Evolutionary conservation across 2,113 vertebrate genomes (phyloP), one percentile per base, ranked within the genome.

Genomic region (Gavia stellata): DNA sequence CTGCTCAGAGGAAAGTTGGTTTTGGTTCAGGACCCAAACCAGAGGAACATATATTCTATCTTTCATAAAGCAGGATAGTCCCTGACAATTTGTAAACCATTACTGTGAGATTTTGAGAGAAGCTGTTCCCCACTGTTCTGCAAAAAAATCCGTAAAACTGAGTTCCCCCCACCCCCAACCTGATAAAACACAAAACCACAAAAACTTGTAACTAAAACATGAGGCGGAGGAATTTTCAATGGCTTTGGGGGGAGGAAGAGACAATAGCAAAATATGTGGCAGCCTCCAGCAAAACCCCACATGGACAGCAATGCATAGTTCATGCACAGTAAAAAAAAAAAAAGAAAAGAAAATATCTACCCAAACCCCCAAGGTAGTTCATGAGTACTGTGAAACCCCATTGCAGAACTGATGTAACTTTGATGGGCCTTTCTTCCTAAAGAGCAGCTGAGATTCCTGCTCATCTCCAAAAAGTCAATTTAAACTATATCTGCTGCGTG

Each of bases 181-280:
- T 94, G 89, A 95, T 95, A 92, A 92, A 94, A 80, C 47, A 90
- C 40, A 52, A 84, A 81, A 9, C 56, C 53, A 85, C n/a, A 80
- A 26, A 77, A 83, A 38, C 38, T 92, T 93, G 55, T 88, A 75
- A 92, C 95, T 87, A 83, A 86, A 91, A 85, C 61, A 90, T 49
- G 66, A 94, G 21, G 25, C 14, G 1, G 78, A 82, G 52, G 87
- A 92, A 68, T 72, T 77, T 81, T 81, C 58, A 47, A 1, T 85
- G 83, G 65, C 73, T 85, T 86, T 83, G 63, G 29, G 78, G 45
- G 26, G 83, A 88, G 63, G 63, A 92, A 92, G 61, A 91, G 25
- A 86, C 89, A 94, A 91, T 92, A 90, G 65, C n/a, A 70, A 83
- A 94, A 20, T 38, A 66, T 68, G 77, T 62, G 79, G 45, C 56